Conservation (phyloP, 1,140 invertebrate species). For the Reticulitermes speratus region DNA sequence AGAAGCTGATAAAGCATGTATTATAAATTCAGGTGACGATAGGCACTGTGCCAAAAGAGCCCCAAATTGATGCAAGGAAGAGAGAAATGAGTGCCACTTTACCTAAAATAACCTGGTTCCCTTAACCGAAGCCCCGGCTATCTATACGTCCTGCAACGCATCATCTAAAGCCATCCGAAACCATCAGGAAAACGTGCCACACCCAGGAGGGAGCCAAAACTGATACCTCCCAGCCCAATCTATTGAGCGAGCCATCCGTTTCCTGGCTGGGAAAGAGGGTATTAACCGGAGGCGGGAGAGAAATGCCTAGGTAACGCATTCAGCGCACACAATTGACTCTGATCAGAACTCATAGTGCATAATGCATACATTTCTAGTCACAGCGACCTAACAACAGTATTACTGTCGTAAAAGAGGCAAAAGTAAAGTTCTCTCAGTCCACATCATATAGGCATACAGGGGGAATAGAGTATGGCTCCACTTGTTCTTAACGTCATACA, state of each 20-base stretch:
- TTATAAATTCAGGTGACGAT: not conserved
- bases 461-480: too few relatives aligned
- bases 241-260: not conserved
- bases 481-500: too few relatives aligned
- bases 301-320: too few relatives aligned
- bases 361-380: too few relatives aligned
- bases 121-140: not conserved
- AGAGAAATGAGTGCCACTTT: not conserved
- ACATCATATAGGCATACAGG: too few relatives aligned
- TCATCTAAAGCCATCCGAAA: not conserved
- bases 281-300: too few relatives aligned
- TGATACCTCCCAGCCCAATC: not conserved
- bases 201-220: not conserved
- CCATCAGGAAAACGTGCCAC: slow-evolving; percentile 1
- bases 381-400: too few relatives aligned
- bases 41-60: not conserved
- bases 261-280: not conserved
- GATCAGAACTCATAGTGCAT: too few relatives aligned
- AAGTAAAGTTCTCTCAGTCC: too few relatives aligned
- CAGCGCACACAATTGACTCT: too few relatives aligned
- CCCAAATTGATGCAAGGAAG: not conserved
- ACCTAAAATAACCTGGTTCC: not conserved
- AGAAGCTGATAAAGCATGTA: not conserved
- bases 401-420: too few relatives aligned
- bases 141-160: not conserved